These are phyloP conservation scores for Epinephelus cyanopodus DNA, from an alignment of 2,113 vertebrate genomes.

Conservation along the genomic window DNA sequence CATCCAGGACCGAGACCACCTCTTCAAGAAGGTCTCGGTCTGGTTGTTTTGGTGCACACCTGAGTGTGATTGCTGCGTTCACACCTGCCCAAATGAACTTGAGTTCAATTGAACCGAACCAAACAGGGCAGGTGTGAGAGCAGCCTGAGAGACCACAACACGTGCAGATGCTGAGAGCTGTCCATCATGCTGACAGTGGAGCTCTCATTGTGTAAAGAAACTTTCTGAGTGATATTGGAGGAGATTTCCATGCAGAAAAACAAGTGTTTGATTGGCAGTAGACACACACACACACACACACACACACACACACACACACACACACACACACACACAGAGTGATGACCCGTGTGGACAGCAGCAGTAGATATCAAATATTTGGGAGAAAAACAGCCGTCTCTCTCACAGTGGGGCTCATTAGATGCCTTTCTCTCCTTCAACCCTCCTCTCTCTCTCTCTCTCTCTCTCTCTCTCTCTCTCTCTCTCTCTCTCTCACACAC, in stretches of 20 bases:
- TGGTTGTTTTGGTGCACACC: no score
- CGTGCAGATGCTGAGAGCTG: no score
- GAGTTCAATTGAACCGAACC: no score
- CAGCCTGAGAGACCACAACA: no score
- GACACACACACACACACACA: constrained; percentile 14
- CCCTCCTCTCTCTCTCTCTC: background rate
- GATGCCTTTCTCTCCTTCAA: background rate
- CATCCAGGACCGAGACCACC: no score
- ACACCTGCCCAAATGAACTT: no score
- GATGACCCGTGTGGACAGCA: constrained; percentile 37
- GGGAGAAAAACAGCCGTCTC: constrained; percentile 39
- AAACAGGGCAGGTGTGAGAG: no score
- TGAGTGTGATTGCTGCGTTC: no score
- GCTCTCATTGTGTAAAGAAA: constrained; percentile 2
- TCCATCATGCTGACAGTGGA: no score
- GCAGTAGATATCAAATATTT: constrained; percentile 34
- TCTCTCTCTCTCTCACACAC: background rate
- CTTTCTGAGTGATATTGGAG: constrained; percentile 14
- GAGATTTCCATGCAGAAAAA: constrained; percentile 13
- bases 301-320: constrained; percentile 23
- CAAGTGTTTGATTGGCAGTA: constrained; percentile 22
- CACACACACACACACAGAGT: constrained; percentile 14
- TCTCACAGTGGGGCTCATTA: constrained; percentile 62
- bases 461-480: no score
- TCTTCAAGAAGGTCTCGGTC: no score